Evolutionary conservation across 2,888 invertebrate species (phyloP), one percentile per base, ranked within the genome.

Genomic region (Ornithoptera alexandrae): DNA sequence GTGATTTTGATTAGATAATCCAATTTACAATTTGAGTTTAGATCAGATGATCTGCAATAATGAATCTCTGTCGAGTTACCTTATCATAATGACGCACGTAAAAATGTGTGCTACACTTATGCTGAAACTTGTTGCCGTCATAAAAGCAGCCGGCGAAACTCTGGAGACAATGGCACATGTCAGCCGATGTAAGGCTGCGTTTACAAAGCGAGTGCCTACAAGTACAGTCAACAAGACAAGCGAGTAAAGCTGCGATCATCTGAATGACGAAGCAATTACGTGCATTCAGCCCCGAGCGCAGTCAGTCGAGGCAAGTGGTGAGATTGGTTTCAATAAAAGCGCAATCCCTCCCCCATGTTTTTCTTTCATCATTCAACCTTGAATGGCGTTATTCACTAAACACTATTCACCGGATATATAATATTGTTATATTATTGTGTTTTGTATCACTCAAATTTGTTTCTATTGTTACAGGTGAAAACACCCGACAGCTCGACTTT

Each of bases 281-380:
- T 84, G 86, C 88, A 87, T 89, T 89, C 86, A 90, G 83, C 85
- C 84, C 81, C 77, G 80, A 81, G 86, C 85, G 85, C 86, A 90
- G 89, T 86, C 86, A 87, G 87, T 80, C 85, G 86, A 82, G 86
- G 84, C 90, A 90, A 91, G 89, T 90, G 91, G 83, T 84, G 87
- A 88, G 91, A 92, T 92, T 89, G 90, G 90, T 91, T 90, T 89
- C 90, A 90, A 92, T 91, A 92, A 91, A 92, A 91, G 90, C 87
- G 84, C 90, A 89, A 83, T 83, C 85, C 87, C 88, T 82, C 87
- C 87, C 86, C 89, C 86, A 84, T 89, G 91, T 92, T 92, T 90
- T 91, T 90, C 91, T 91, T 91, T 91, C 89, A 89, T 89, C 90
- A 84, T 83, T 85, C 80, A 82, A 85, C 84, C 83, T 81, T 87